Evolutionary conservation across 1,140 invertebrate species (phyloP).

Genomic region (Diabrotica undecimpunctata): DNA sequence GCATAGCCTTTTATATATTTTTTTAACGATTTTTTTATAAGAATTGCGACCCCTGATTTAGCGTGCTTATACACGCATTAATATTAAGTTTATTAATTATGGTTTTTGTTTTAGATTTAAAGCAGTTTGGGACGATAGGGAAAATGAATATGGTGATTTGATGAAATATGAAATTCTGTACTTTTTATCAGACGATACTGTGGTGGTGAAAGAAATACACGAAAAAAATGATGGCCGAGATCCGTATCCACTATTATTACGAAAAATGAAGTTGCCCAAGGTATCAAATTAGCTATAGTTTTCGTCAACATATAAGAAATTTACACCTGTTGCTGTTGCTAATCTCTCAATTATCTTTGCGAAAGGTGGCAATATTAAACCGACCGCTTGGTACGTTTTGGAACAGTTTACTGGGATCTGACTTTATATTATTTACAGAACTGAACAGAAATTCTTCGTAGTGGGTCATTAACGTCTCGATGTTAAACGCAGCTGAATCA

Average conservation of each 20-base stretch:
- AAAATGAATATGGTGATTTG: slow-evolving; percentile 60
- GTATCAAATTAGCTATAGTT: slow-evolving; percentile 43
- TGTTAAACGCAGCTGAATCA: too few species aligned
- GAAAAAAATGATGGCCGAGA: slow-evolving; percentile 67
- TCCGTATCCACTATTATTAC: slow-evolving; percentile 68
- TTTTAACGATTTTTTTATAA: too few species aligned
- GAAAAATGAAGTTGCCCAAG: slow-evolving; percentile 68
- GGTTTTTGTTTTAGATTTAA: slow-evolving; percentile 59
- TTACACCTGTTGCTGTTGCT: too few species aligned
- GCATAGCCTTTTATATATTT: too few species aligned
- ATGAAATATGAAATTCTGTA: slow-evolving; percentile 65
- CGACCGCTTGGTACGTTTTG: slow-evolving; percentile 5
- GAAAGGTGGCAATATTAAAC: background rate
- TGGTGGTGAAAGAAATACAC: slow-evolving; percentile 71
- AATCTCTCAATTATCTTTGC: background rate
- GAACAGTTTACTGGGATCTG: too few species aligned
- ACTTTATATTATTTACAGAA: slow-evolving; percentile 5
- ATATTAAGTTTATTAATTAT: too few species aligned
- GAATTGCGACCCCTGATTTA: too few species aligned
- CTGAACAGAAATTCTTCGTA: too few species aligned
- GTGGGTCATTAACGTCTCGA: too few species aligned
- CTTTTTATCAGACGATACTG: slow-evolving; percentile 75
- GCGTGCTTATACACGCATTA: too few species aligned
- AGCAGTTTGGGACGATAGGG: slow-evolving; percentile 72
- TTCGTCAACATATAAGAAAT: too few species aligned